Evolutionary conservation across 2,888 invertebrate species (phyloP), one percentile per base, ranked within the genome.

Genomic region (Temnothorax rugatulus): DNA sequence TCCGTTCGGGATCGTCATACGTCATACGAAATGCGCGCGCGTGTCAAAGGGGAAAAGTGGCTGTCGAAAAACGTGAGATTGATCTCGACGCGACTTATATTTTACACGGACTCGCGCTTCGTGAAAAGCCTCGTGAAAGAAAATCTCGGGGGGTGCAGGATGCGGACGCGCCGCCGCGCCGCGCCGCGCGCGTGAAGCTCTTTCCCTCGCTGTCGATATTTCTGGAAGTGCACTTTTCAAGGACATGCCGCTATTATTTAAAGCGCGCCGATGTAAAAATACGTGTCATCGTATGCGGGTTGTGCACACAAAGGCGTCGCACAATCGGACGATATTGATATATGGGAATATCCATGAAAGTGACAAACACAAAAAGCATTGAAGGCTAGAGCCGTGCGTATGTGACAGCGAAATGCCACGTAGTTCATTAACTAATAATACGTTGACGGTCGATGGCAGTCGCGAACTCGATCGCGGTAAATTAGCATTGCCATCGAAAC

Each of bases 181-280:
- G 29, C 44, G 41, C 11, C 41, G 44, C 47, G 21, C 47, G 15
- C 41, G n/a, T 13, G 59, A 73, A 73, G 73, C 79, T 81, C n/a
- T 81, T 59, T 81, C 73, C 47, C 44, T 52, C 38, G 73, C 59
- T 81, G 73, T 81, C 79, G 73, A 81, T 81, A 81, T 81, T 81
- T 81, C 79, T 81, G 79, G 47, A 50, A 3, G 79, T 59, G 59
- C 59, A 59, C 79, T 81, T 81, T 54, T 81, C 79, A 81, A 81
- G 79, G 79, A 71, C 71, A 34, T 25, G 0, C n/a, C 47, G 47
- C 73, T 71, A 81, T 81, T 81, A 81, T 81, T 81, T 81, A 81
- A 81, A 81, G 79, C 79, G 59, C 73, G 73, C 79, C 38, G 38
- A 59, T 81, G 47, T 81, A 81, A 81, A 81, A 81, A 81, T 81